These are phyloP conservation scores for Microplitis manilae DNA, from an alignment of 2,888 invertebrate genomes.

Conservation along the genomic window DNA sequence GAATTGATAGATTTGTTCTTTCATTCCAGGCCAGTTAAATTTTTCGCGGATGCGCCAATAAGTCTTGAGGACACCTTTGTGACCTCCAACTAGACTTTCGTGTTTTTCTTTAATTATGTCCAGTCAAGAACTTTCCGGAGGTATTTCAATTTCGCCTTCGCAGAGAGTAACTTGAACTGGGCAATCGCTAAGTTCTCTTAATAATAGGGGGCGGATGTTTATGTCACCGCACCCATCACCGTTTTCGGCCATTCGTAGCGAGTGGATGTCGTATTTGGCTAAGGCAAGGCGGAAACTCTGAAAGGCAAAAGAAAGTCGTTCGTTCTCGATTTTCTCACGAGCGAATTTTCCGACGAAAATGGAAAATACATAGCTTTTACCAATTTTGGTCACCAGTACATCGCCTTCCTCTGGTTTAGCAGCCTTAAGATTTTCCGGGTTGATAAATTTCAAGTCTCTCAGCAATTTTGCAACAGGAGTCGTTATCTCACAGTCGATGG, in stretches of 20 bases:
- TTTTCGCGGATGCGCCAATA: constrained; percentile 38
- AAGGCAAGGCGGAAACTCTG: background rate
- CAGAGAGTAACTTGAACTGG: constrained; percentile 19
- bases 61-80: constrained; percentile 50
- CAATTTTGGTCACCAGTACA: constrained; percentile 6
- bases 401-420: background rate
- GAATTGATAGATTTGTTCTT: constrained; percentile 22
- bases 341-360: background rate
- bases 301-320: background rate
- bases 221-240: background rate
- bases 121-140: constrained; percentile 2
- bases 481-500: constrained; percentile 24
- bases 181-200: constrained; percentile 3
- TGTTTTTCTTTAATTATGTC: constrained; percentile 45
- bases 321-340: background rate
- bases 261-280: background rate
- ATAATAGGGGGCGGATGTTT: background rate
- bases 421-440: background rate
- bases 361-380: constrained; percentile 5
- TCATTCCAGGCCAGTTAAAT: constrained; percentile 10
- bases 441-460: background rate
- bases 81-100: constrained; percentile 45
- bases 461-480: constrained; percentile 26
- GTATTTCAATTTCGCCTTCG: constrained; percentile 21
- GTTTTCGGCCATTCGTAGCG: background rate